Evolutionary conservation across 2,888 invertebrate genomes (phyloP).

Genomic region (Amaurobius ferox): DNA sequence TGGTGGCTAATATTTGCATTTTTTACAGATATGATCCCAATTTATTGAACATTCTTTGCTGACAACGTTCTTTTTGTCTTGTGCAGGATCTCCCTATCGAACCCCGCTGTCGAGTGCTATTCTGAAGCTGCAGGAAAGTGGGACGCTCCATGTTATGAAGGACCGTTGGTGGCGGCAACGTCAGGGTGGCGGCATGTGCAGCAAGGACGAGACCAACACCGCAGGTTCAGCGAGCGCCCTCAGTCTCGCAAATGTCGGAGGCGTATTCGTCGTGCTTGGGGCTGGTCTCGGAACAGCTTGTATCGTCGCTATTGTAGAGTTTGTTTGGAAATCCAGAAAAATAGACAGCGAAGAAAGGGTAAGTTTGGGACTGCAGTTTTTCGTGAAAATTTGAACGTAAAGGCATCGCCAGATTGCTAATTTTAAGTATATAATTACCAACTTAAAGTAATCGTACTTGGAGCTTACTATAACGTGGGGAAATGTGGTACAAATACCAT

Average conservation of each 20-base stretch:
- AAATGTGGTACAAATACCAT: too few species aligned
- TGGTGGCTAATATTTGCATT: too few species aligned
- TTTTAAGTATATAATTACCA: too few species aligned
- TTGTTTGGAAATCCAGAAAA: conserved; percentile 96
- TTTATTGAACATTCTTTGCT: too few species aligned
- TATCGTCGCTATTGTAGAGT: conserved; percentile 95
- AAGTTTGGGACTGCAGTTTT: too few species aligned
- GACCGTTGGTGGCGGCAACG: conserved; percentile 98
- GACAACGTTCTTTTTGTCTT: too few species aligned
- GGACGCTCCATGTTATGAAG: conserved; percentile 83
- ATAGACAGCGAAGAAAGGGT: conserved; percentile 94
- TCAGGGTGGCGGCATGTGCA: conserved; percentile 84
- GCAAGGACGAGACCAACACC: conserved; percentile 73
- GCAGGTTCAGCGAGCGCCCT: conserved; percentile 80
- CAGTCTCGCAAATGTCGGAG: conserved; percentile 95
- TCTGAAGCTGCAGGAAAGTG: conserved; percentile 95
- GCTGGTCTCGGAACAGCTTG: conserved; percentile 94
- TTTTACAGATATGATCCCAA: too few species aligned
- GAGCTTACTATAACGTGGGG: too few species aligned
- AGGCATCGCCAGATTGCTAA: too few species aligned
- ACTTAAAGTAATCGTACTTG: too few species aligned
- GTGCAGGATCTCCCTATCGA: conserved; percentile 92
- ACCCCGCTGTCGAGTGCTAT: conserved; percentile 96
- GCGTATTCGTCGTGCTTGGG: conserved; percentile 95
- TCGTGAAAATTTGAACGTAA: too few species aligned